Conservation (phyloP, 2,797 vertebrate species). For the Scleropages formosus region DNA sequence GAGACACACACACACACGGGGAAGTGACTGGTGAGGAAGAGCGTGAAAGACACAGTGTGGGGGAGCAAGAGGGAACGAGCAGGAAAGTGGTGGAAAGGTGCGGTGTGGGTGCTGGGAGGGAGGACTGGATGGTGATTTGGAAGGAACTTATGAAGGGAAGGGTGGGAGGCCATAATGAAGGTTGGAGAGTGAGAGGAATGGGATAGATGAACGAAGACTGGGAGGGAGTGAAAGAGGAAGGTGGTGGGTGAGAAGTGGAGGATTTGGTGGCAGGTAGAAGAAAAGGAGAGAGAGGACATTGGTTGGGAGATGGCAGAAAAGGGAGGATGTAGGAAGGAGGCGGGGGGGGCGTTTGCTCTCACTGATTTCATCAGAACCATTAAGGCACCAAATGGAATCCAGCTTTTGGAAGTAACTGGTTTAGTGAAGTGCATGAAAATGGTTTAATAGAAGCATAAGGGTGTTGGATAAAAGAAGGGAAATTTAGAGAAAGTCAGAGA, state of each 20-base stretch:
- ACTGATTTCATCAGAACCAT: no score
- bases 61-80: no score
- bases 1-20: not conserved
- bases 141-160: no score
- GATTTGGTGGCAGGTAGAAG: not conserved
- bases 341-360: no score
- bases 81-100: no score
- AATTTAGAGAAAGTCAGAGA: conserved; percentile 23
- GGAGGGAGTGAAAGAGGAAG: no score
- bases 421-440: not conserved
- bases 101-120: not conserved
- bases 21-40: not conserved
- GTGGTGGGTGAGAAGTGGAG: not conserved
- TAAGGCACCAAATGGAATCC: conserved; percentile 6
- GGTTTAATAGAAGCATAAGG: conserved; percentile 2
- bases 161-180: not conserved
- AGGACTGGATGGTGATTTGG: not conserved
- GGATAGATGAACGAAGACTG: no score
- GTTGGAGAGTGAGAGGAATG: no score
- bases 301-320: not conserved
- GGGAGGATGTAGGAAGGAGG: not conserved
- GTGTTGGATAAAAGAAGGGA: not conserved
- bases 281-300: not conserved
- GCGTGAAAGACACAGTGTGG: not conserved
- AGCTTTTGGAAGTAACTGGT: not conserved